phyloP scores from a whole-genome alignment of 1,140 invertebrate genomes.

The Oreohelix idahoensis region DNA sequence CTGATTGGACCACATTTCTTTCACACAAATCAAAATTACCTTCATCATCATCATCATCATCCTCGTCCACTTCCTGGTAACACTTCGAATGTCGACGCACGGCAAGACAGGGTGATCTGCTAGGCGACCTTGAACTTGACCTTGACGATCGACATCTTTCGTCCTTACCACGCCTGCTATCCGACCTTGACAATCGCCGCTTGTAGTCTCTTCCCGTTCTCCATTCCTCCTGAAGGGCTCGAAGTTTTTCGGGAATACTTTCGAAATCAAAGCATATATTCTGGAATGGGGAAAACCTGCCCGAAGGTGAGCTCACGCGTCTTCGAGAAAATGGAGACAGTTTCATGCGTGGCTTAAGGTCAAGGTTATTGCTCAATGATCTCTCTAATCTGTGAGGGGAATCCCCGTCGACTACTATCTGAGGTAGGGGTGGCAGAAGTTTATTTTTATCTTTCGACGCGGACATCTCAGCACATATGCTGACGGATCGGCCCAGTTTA shows the following conservation, averaged over 20 bases:
- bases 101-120: background rate
- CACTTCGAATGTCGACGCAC: background rate
- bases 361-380: constrained; percentile 26
- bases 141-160: background rate
- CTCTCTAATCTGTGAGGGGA: constrained; percentile 36
- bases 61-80: background rate
- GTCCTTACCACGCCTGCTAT: background rate
- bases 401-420: constrained; percentile 26
- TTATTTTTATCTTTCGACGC: background rate
- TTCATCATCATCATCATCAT: background rate
- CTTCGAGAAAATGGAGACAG: background rate
- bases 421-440: background rate
- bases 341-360: background rate
- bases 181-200: background rate
- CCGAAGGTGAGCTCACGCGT: background rate
- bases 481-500: background rate
- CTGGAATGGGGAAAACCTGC: background rate
- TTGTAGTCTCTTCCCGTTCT: background rate
- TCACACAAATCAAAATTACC: no score
- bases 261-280: constrained; percentile 38
- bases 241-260: constrained; percentile 27
- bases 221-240: constrained; percentile 33
- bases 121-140: constrained; percentile 21
- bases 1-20: no score
- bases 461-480: background rate